These are phyloP conservation scores for Tetragonula carbonaria DNA, from an alignment of 2,888 invertebrate genomes.

Conservation along the genomic window DNA sequence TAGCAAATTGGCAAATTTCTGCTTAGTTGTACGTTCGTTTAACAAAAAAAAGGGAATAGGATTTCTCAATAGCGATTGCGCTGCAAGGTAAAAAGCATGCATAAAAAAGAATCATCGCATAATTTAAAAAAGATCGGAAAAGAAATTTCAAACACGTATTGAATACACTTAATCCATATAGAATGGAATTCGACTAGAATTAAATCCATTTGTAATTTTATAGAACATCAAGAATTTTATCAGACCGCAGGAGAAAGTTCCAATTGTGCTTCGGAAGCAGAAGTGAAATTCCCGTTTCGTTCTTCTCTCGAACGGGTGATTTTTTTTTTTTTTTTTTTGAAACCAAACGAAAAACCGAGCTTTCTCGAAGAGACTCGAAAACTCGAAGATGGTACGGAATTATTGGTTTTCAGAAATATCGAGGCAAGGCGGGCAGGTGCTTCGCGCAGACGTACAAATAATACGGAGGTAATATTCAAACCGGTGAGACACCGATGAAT, in stretches of 20 bases:
- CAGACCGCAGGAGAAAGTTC: not conserved
- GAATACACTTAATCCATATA: not conserved
- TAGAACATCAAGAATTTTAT: not conserved
- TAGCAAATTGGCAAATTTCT: not conserved
- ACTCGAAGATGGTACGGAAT: not conserved
- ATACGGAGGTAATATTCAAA: constrained; percentile 49
- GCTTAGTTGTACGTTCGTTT: no score
- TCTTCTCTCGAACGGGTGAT: constrained; percentile 1
- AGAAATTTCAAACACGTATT: not conserved
- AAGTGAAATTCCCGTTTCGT: not conserved
- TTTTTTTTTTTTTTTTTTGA: not conserved
- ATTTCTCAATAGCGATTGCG: not conserved
- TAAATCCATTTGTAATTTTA: not conserved
- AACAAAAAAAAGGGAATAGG: no score
- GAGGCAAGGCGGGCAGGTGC: constrained; percentile 26
- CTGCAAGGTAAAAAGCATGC: not conserved
- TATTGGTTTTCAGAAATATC: constrained; percentile 10
- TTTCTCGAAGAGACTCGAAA: not conserved
- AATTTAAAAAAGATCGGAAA: not conserved
- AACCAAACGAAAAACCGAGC: not conserved
- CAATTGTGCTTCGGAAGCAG: not conserved
- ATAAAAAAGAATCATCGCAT: not conserved
- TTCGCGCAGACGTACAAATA: constrained; percentile 22
- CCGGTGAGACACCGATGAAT: not conserved
- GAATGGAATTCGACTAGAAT: not conserved